Evolutionary conservation across 53 echinoderm and acorn worm genomes (phyloP), one percentile per base, ranked within the genome.

Genomic region (Luidia sarsii): DNA sequence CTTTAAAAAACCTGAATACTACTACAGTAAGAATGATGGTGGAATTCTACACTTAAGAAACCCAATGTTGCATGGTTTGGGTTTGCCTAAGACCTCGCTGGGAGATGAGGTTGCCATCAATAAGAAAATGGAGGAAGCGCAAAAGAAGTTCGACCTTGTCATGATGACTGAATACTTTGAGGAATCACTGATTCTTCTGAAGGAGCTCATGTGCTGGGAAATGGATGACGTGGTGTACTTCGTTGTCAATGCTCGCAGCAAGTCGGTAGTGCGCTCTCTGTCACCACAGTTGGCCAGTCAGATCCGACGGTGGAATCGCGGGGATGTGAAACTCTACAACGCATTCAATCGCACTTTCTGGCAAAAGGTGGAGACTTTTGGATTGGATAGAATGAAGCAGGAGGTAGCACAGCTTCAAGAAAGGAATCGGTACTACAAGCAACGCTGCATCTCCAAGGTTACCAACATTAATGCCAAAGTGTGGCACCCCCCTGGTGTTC

Each of bases 401-500:
- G 94, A 90, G 21, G 83, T 94, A 4, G 53, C 55, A 1, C 61
- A 81, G 52, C 59, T 94, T 19, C 73, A 68, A 7, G 41, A 19
- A 22, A 81, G 46, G 46, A 94, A 88, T 43, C 62, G 56, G 9
- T 68, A 81, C 30, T 83, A 88, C 33, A 48, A 62, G 16, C 24
- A 49, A 22, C 53, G 45, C 14, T 94, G 94, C 49, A 85, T 94
- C 1, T 80, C 74, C 6, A 87, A 68, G 3, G 61, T 68, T 35
- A 49, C 90, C 1, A 51, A 57, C 7, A 82, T 70, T 2, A 88
- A 90, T 53, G 52, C 31, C 5, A 82, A 89, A 19, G 64, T 95
- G 68, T 95, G 87, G 83, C 89, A 91, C 41, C 95, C 95, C 0
- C 80, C 63, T 0, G 95, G 95, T 0, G 70, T 95, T 8, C 67